Base-by-base conservation (phyloP, 2,797 vertebrate genomes). In the Cottoperca gobio region DNA sequence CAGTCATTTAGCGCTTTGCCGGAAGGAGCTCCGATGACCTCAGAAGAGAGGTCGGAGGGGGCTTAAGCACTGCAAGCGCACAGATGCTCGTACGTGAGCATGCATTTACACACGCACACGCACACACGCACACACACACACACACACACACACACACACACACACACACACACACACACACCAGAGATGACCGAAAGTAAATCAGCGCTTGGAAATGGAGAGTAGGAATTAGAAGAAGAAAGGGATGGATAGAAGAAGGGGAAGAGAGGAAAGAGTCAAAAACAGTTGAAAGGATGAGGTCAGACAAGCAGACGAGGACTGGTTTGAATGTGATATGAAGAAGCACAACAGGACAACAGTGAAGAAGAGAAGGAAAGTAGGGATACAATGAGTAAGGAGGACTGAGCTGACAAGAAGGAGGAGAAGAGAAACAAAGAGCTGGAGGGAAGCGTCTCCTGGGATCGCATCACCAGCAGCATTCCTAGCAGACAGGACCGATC, bases 401-500 rank as follows among this genome's bases (percentile, higher is more conserved):
- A 72, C 28, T 43, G 76, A 78, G 72, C 42, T 2, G 50, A 77
- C 65, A 74, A 68, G 40, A 54, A 73, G 70, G 73, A 76, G 73
- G 50, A 79, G 71, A 46, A 53, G 43, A 82, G 75, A 83, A 78
- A 79, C 57, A 59, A 69, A 57, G 73, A 79, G 83, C 84, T 77
- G 64, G 62, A 85, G 88, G 77, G 76, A 87, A 62, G 70, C 37
- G 45, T 92, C 90, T 84, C 87, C 80, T 33, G 89, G 89, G 90
- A 89, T 78, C 61, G 24, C 76, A 87, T 90, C 91, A 92, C 87
- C 77, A 89, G 79, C 85, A 89, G 89, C 84, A 79, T 90, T 91
- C 90, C 82, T 79, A 70, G 76, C 85, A 89, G 91, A 91, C 81
- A 73, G 66, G 69, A 83, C 78, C 86, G 43, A 90, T 87, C 87